A percentile compares a stretch with the other conserved stretches of the same genome.
Evolutionary conservation across 2,797 vertebrate genomes (phyloP).

Genomic region (Intellagama lesueurii): DNA sequence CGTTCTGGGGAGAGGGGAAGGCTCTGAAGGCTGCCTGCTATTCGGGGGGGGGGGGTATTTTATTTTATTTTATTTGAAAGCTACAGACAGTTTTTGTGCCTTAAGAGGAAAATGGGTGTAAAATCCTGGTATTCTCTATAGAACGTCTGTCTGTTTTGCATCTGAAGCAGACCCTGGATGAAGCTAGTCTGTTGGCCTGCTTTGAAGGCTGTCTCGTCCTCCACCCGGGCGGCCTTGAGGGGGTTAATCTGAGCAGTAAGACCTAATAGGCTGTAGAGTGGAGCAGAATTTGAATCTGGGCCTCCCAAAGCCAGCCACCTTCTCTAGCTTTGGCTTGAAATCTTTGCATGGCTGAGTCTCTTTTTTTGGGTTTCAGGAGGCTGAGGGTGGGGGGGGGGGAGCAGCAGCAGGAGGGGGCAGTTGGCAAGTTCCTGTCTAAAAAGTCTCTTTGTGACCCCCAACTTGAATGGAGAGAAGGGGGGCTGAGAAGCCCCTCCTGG

Average conservation of each 20-base stretch:
- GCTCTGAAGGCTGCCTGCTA: background rate
- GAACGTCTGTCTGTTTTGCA: too few species aligned
- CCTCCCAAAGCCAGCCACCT: too few species aligned
- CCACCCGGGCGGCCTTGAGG: too few species aligned
- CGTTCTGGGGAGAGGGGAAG: background rate
- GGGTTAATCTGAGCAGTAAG: too few species aligned
- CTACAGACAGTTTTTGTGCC: background rate
- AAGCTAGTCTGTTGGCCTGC: too few species aligned
- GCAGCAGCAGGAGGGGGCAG: too few species aligned
- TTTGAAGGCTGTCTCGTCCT: background rate
- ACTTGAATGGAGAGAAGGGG: conserved; percentile 39
- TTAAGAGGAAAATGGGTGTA: background rate
- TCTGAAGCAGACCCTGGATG: fast-evolving
- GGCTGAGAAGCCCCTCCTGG: conserved; percentile 24
- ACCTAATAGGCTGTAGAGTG: background rate
- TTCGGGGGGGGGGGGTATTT: background rate
- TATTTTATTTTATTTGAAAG: background rate
- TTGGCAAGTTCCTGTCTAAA: conserved; percentile 35
- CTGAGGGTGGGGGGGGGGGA: conserved; percentile 30
- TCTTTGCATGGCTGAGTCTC: background rate
- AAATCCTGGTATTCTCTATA: too few species aligned
- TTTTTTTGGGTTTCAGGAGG: background rate
- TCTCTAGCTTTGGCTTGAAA: background rate
- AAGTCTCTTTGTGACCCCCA: conserved; percentile 24
- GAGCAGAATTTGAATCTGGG: background rate